Conservation (phyloP, 2,113 vertebrate species). For the Oxyruncus cristatus region DNA sequence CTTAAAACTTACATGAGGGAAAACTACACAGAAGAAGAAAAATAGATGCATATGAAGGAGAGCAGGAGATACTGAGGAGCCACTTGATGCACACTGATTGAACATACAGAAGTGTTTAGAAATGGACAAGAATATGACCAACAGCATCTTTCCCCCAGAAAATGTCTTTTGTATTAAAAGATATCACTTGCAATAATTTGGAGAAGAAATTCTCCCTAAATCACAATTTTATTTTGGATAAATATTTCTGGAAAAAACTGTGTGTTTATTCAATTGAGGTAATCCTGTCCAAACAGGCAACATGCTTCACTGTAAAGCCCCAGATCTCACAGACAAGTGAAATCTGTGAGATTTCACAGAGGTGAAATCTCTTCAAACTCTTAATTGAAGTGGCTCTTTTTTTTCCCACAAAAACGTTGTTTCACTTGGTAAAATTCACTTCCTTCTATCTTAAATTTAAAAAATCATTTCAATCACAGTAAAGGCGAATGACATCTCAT, state of each 20-base stretch:
- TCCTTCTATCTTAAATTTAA: not conserved
- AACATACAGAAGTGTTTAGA: not conserved
- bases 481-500: not conserved
- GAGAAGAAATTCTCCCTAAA: not conserved
- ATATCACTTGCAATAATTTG: not conserved
- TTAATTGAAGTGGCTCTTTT: not conserved
- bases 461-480: not conserved
- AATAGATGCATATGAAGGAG: not conserved
- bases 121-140: not conserved
- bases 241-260: not conserved
- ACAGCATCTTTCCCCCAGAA: not conserved
- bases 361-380: no score
- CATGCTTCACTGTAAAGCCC: not conserved
- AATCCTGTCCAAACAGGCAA: not conserved
- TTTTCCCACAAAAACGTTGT: not conserved
- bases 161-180: not conserved
- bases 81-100: accelerated
- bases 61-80: not conserved
- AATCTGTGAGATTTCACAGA: no score
- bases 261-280: not conserved
- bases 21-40: not conserved
- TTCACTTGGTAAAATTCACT: not conserved
- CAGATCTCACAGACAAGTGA: not conserved
- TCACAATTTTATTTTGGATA: not conserved
- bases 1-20: not conserved